Base-by-base conservation (phyloP, 2,113 vertebrate species). In the Calyptomena viridis region DNA sequence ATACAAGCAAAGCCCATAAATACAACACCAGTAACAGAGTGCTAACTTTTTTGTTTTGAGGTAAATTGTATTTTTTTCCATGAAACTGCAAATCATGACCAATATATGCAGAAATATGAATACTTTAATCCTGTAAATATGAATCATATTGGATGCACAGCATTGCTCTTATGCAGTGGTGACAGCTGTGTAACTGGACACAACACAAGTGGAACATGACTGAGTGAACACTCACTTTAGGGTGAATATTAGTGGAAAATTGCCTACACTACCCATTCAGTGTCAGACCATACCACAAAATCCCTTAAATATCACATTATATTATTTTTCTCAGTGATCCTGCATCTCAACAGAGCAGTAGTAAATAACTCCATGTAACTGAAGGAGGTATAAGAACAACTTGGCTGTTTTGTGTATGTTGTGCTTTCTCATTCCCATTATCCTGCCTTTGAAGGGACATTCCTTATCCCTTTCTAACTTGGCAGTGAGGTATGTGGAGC, bases 391-490 rank as follows among this genome's bases (percentile, higher is more conserved):
- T 18, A 39, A n/a, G 85, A 40, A 50, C 28, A 40, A n/a, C 31
- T 49, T 1, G 5, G 52, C 14, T 22, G 46, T n/a, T 30, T 56
- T 37, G 33, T 2, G 0, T 11, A 9, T 4, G 0, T n/a, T 84
- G 22, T 40, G 50, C 33, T 47, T 58, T 56, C 44, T 67, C 35
- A 12, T 23, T 46, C 20, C 60, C 58, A 23, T 53, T 63, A 22
- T 27, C 8, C 4, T 76, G 12, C 42, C 49, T 60, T 24, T 59
- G 72, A 60, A 74, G 27, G 58, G 53, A 39, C 11, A 15, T 19
- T 66, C 46, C 19, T 42, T 28, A 52, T 2, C 24, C 35, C 24
- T 56, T 78, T 68, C 42, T 67, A 39, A 15, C 20, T 4, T 22
- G 53, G 24, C 40, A 49, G 17, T 27, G 49, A 69, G 24, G 7